phyloP scores from a whole-genome alignment of 2,113 vertebrate species.

The Hystrix cristata region DNA sequence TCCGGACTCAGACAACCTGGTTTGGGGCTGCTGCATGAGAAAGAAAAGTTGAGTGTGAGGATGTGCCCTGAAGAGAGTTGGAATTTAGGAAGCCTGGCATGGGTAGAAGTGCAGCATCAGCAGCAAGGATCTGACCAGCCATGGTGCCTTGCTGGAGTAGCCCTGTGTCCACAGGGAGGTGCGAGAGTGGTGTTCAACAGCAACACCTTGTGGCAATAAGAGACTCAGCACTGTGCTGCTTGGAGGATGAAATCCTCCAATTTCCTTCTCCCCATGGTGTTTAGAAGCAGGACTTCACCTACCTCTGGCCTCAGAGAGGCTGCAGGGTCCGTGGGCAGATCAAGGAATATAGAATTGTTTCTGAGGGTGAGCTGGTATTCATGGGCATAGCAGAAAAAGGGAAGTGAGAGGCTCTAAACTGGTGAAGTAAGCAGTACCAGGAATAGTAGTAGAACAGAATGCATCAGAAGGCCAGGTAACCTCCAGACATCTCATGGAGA shows the following conservation, averaged over 20 bases:
- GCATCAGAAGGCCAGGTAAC: background rate
- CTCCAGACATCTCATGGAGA: background rate
- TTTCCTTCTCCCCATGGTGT: background rate
- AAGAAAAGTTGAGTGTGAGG: background rate
- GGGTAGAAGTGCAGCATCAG: background rate
- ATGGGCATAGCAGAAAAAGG: background rate
- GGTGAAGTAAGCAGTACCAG: background rate
- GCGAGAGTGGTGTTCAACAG: background rate
- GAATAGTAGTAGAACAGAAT: background rate
- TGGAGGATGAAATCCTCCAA: background rate
- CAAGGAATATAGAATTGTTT: background rate
- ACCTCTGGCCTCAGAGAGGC: background rate
- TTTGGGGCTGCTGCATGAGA: background rate
- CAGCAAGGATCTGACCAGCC: background rate
- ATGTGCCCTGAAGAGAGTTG: too few relatives aligned
- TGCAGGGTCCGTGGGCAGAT: background rate
- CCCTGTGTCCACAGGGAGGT: rapidly evolving
- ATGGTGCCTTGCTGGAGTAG: rapidly evolving
- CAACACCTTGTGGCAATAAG: background rate
- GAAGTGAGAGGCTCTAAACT: background rate
- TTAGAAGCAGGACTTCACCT: background rate
- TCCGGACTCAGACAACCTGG: background rate
- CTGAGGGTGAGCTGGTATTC: background rate
- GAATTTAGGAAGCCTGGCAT: background rate
- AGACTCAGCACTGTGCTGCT: too few relatives aligned